phyloP scores from a whole-genome alignment of 2,888 invertebrate species.

The Himalopsyche tibetana region DNA sequence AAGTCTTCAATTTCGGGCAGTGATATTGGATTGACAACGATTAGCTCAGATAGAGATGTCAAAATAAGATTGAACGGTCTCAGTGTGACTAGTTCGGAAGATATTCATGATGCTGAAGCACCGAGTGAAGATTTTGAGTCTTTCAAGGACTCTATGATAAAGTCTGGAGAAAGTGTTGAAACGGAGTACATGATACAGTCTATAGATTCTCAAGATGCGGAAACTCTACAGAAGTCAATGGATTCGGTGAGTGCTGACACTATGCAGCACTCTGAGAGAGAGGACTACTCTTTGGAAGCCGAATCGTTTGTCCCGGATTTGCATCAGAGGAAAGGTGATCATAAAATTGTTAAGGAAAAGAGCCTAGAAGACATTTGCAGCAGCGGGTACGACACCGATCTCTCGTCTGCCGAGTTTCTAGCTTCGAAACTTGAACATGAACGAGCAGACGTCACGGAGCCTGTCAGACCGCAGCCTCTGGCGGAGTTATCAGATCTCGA shows the following conservation, averaged over 20 bases:
- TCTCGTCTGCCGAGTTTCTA: slow-evolving; percentile 80
- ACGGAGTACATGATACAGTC: slow-evolving; percentile 77
- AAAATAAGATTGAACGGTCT: slow-evolving; percentile 63
- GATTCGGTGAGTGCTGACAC: slow-evolving; percentile 77
- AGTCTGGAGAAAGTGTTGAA: slow-evolving; percentile 76
- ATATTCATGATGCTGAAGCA: slow-evolving; percentile 61
- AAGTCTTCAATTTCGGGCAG: slow-evolving; percentile 63
- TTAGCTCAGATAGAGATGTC: slow-evolving; percentile 63
- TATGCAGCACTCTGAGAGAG: slow-evolving; percentile 72
- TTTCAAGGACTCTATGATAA: slow-evolving; percentile 76
- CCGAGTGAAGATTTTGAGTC: slow-evolving; percentile 63
- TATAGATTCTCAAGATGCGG: slow-evolving; percentile 76
- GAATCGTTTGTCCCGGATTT: slow-evolving; percentile 75
- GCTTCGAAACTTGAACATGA: slow-evolving; percentile 76
- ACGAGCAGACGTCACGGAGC: slow-evolving; percentile 75
- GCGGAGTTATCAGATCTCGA: slow-evolving; percentile 79
- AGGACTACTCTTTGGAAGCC: slow-evolving; percentile 75
- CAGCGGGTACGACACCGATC: slow-evolving; percentile 82
- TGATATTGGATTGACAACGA: slow-evolving; percentile 59
- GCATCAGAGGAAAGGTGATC: slow-evolving; percentile 73
- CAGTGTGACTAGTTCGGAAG: slow-evolving; percentile 62
- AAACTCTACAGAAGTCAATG: slow-evolving; percentile 76
- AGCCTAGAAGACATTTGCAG: slow-evolving; percentile 82
- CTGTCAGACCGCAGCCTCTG: slow-evolving; percentile 75
- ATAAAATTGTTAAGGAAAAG: slow-evolving; percentile 75